A percentile compares a stretch with the other conserved stretches of the same genome.
Conservation (phyloP, 1,140 invertebrate species). For the Meloidogyne hapla region DNA sequence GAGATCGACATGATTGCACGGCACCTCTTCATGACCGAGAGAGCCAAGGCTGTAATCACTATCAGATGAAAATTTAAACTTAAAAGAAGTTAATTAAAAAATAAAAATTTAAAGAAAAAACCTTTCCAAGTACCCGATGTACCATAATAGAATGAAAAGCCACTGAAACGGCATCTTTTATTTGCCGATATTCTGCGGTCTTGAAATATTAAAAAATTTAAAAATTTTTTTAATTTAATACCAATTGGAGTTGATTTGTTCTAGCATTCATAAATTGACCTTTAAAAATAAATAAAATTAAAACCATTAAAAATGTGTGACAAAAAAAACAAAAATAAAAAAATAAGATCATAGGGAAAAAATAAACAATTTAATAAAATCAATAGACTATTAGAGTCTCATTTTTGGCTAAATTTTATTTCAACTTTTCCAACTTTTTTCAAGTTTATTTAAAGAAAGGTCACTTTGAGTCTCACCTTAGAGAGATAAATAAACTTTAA, state of each 20-base stretch:
- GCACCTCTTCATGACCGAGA: slow-evolving; percentile 45
- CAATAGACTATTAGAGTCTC: too few species aligned
- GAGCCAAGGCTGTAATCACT: slow-evolving; percentile 50
- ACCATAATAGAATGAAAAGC: slow-evolving; percentile 48
- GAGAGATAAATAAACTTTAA: too few species aligned
- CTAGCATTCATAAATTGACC: slow-evolving; percentile 53
- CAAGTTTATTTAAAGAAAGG: too few species aligned
- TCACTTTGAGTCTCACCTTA: too few species aligned
- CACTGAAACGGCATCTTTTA: slow-evolving; percentile 45
- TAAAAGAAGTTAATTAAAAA: slow-evolving; percentile 4
- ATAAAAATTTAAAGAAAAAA: slow-evolving; percentile 18
- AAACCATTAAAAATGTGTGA: background rate
- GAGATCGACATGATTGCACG: slow-evolving; percentile 52
- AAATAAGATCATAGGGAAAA: too few species aligned
- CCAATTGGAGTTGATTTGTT: slow-evolving; percentile 50
- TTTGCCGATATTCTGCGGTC: slow-evolving; percentile 50
- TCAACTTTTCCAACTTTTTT: too few species aligned
- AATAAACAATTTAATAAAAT: too few species aligned
- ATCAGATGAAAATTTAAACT: slow-evolving; percentile 44
- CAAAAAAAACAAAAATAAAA: too few species aligned
- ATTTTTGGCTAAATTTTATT: too few species aligned
- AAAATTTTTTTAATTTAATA: slow-evolving; percentile 31
- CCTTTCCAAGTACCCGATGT: slow-evolving; percentile 46
- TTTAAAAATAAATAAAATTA: slow-evolving; percentile 9
- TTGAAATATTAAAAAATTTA: slow-evolving; percentile 11